Conservation (phyloP, 2,113 vertebrate species). For the Elgaria multicarinata region DNA sequence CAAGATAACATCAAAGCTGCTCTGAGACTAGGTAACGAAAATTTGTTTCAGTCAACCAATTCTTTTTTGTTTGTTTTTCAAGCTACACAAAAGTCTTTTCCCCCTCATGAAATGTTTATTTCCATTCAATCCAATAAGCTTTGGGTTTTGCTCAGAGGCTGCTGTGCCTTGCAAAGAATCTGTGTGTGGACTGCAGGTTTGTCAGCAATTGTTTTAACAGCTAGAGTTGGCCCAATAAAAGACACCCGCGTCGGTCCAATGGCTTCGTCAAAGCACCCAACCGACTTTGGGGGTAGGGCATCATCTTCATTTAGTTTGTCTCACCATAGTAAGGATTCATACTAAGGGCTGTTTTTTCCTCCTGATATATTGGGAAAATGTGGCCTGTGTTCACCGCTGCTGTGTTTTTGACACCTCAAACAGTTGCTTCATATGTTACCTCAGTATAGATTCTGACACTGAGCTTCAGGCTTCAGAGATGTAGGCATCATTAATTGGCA, state of each 20-base stretch:
- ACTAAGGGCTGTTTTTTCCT: neutral
- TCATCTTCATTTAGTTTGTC: neutral
- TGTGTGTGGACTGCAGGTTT: too few relatives aligned
- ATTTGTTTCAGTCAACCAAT: neutral
- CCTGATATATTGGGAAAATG: neutral
- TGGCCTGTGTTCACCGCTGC: neutral
- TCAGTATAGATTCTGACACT: neutral
- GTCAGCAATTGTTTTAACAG: neutral
- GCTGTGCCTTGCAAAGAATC: neutral
- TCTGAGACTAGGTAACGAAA: neutral
- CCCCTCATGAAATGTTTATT: neutral
- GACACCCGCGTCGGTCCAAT: neutral
- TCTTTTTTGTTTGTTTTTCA: neutral
- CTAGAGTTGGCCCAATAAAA: neutral
- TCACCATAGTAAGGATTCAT: neutral
- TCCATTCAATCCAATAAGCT: neutral
- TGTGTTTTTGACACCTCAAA: neutral
- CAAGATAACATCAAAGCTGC: neutral
- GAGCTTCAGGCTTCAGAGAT: neutral
- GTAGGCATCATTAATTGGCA: neutral
- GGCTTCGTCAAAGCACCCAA: neutral
- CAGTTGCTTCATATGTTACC: neutral
- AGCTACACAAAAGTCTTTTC: neutral
- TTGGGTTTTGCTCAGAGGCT: neutral
- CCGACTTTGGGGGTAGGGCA: neutral